Evolutionary conservation across 2,888 invertebrate species (phyloP), one percentile per base, ranked within the genome.

Genomic region (Tenthredo notha): DNA sequence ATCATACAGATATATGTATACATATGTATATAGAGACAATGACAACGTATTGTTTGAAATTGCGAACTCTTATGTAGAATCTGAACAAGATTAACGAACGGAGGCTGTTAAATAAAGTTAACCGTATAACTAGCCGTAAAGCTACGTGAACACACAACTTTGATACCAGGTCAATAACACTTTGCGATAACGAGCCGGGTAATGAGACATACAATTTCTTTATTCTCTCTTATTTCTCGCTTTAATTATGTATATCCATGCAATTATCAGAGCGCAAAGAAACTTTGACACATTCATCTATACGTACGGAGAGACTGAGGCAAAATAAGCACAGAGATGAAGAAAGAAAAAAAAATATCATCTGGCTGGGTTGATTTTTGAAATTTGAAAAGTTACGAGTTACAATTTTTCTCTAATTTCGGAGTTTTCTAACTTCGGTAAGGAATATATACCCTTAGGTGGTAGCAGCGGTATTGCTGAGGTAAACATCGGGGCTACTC

Each of bases 121-220:
- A 87, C 84, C 86, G 85, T 85, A 85, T 85, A 84, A 21, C 10
- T 67, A 67, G 72, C 43, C 43, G 18, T 54, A 21, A 21, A 74
- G 40, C 40, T 67, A 33, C 75, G 84, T 82, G 87, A 37, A 65
- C 40, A 65, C 40, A 86, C 85, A 85, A 84, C 83, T 70, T 85
- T 87, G 88, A 90, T 90, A 90, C 65, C 86, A 86, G 88, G 89
- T 90, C 88, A 88, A 88, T 87, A 87, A 86, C 88, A 88, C 29
- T 85, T 85, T 25, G 80, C 70, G 80, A 70, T 70, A 80, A 70
- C 40, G 37, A 61, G 50, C 61, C 50, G 21, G 72, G 25, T 29
- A 77, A 77, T 37, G 18, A 33, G 29, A 15, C 6, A 54, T 18
- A 18, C 18, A n/a, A 25, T 75, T 77, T 33, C n/a, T 29, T 77